Evolutionary conservation across 1,140 invertebrate species (phyloP).

Genomic region (Papilio polyxenes): DNA sequence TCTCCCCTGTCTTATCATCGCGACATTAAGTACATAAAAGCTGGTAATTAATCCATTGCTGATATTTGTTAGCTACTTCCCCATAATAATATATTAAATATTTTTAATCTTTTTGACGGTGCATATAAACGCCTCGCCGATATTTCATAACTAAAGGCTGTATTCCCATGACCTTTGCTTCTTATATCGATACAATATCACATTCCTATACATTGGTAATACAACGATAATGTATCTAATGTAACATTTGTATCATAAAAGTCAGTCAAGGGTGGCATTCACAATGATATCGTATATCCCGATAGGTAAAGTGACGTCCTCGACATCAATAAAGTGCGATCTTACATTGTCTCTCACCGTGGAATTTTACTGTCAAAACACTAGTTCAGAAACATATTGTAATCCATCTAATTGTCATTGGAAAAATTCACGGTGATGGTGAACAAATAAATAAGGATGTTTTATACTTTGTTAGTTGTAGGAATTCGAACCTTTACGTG

Average conservation of each 20-base stretch:
- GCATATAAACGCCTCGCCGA: not conserved
- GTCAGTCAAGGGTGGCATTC: not conserved
- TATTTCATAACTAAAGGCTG: slow-evolving; percentile 16
- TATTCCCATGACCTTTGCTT: slow-evolving; percentile 14
- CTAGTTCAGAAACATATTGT: too few relatives aligned
- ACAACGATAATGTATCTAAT: slow-evolving; percentile 9
- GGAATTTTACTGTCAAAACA: not conserved
- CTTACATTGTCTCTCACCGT: not conserved
- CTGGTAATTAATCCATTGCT: not conserved
- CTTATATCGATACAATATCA: slow-evolving; percentile 22
- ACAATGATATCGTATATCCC: slow-evolving; percentile 5
- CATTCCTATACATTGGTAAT: slow-evolving; percentile 17
- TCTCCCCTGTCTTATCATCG: not conserved
- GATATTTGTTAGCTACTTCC: not conserved
- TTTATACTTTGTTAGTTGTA: too few relatives aligned
- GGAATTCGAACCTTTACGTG: too few relatives aligned
- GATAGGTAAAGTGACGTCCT: not conserved
- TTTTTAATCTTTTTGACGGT: not conserved
- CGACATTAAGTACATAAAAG: not conserved
- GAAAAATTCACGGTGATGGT: too few relatives aligned
- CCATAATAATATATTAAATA: not conserved
- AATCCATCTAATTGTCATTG: too few relatives aligned
- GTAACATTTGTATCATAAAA: slow-evolving; percentile 16
- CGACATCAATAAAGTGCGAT: not conserved
- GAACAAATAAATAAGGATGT: too few relatives aligned